Conservation (phyloP, 2,888 invertebrate species). For the Agrotis segetum region DNA sequence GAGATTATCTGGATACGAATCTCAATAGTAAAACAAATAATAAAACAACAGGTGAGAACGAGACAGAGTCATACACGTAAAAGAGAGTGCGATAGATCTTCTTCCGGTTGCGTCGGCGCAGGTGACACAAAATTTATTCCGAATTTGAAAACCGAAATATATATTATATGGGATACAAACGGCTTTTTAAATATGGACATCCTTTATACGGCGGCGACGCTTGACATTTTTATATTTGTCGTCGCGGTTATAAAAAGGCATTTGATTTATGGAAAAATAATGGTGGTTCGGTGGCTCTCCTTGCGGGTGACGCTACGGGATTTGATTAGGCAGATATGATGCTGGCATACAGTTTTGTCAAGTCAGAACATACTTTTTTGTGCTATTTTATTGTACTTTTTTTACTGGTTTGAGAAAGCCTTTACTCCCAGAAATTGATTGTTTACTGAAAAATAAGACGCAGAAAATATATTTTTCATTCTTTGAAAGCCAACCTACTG, state of each 20-base stretch:
- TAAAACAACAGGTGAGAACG: conserved; percentile 75
- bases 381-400: not conserved
- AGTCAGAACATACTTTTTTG: not conserved
- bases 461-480: not conserved
- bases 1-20: conserved; percentile 87
- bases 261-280: conserved; percentile 89
- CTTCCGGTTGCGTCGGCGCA: conserved; percentile 89
- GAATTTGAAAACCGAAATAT: conserved; percentile 90
- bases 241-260: conserved; percentile 83
- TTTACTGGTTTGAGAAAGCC: not conserved
- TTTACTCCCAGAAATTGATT: not conserved
- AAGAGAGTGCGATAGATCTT: conserved; percentile 73
- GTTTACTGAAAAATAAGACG: not conserved
- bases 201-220: conserved; percentile 86
- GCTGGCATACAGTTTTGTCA: not conserved
- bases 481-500: not conserved
- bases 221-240: conserved; percentile 91
- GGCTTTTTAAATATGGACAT: conserved; percentile 90
- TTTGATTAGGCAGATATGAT: conserved; percentile 41
- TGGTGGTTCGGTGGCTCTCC: conserved; percentile 74
- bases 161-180: conserved; percentile 89
- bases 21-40: conserved; percentile 86
- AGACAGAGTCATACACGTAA: conserved; percentile 72
- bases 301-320: conserved; percentile 70
- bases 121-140: conserved; percentile 91